Percentiles rank a stretch among this genome's conserved stretches.
Conservation (phyloP, 92 coral and sea anemone genomes). For the Umimayanthus chanpuru region DNA sequence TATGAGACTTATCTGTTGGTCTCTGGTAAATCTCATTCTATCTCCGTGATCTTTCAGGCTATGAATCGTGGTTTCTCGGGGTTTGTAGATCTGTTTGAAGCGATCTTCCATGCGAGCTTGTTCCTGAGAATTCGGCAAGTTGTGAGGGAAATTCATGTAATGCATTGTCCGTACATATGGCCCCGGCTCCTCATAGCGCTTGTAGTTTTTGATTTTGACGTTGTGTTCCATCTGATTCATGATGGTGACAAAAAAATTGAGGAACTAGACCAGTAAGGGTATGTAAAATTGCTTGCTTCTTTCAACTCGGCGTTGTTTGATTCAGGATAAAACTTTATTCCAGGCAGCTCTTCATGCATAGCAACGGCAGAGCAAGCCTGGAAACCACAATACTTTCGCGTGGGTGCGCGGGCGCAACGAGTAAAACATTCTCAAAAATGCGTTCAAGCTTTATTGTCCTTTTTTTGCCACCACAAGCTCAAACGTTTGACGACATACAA, state of each 20-base stretch:
- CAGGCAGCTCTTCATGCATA: slow-evolving; percentile 1
- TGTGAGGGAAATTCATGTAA: slow-evolving; percentile 79
- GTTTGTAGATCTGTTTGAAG: slow-evolving; percentile 82
- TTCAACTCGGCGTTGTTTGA: background rate
- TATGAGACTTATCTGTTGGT: slow-evolving; percentile 81
- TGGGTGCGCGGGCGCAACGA: too few species aligned
- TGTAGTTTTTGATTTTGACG: slow-evolving; percentile 90
- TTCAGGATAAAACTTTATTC: background rate
- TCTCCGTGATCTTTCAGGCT: slow-evolving; percentile 81
- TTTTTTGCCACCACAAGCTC: too few species aligned
- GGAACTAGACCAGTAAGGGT: background rate
- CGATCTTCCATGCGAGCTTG: slow-evolving; percentile 87
- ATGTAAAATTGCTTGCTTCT: background rate
- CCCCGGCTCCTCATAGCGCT: slow-evolving; percentile 79
- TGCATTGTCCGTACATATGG: slow-evolving; percentile 82
- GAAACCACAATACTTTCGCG: background rate
- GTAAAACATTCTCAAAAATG: too few species aligned
- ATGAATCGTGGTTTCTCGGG: slow-evolving; percentile 79
- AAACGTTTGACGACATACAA: too few species aligned
- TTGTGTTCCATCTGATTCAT: slow-evolving; percentile 99
- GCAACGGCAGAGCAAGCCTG: slow-evolving; percentile 43
- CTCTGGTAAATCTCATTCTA: slow-evolving; percentile 84
- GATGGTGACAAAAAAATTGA: slow-evolving; percentile 16
- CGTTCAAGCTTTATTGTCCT: too few species aligned
- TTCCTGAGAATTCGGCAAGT: slow-evolving; percentile 82